A percentile compares a stretch with the other conserved stretches of the same genome.
Conservation (phyloP, 2,888 invertebrate species). For the Volucella inflata region DNA sequence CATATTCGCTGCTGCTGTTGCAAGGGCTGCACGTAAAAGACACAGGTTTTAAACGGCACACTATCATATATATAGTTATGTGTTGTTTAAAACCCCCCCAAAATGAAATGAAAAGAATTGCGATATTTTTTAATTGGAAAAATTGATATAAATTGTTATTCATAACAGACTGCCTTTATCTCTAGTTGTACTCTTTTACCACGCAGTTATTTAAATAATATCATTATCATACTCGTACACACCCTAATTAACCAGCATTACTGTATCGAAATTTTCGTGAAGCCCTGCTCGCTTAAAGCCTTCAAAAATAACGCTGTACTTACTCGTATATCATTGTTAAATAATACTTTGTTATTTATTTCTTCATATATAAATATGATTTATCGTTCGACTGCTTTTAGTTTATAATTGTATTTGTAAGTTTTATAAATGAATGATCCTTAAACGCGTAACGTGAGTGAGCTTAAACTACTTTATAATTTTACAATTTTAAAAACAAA, state of each 20-base stretch:
- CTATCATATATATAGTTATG: not conserved
- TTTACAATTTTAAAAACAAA: slow-evolving; percentile 34
- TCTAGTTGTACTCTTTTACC: slow-evolving; percentile 53
- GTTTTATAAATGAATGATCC: slow-evolving; percentile 40
- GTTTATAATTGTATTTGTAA: slow-evolving; percentile 53
- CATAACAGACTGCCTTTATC: slow-evolving; percentile 62
- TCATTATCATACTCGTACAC: slow-evolving; percentile 41
- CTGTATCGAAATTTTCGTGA: slow-evolving; percentile 27
- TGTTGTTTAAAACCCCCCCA: not conserved
- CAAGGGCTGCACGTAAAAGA: slow-evolving; percentile 73
- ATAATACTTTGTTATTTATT: slow-evolving; percentile 67
- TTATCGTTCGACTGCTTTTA: slow-evolving; percentile 60
- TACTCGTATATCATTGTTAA: slow-evolving; percentile 58
- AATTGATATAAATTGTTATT: slow-evolving; percentile 47
- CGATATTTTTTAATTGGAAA: not conserved
- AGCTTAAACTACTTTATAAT: slow-evolving; percentile 42
- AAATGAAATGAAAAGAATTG: not conserved
- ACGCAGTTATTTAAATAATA: slow-evolving; percentile 29
- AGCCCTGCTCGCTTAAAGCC: slow-evolving; percentile 19
- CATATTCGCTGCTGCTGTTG: slow-evolving; percentile 67
- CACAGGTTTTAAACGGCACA: slow-evolving; percentile 61
- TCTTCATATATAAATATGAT: slow-evolving; percentile 30
- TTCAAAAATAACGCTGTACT: slow-evolving; percentile 56
- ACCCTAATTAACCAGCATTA: slow-evolving; percentile 46
- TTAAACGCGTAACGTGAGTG: slow-evolving; percentile 59